Conservation (phyloP, 2,888 invertebrate species). For the Neoitamus cyanurus region DNA sequence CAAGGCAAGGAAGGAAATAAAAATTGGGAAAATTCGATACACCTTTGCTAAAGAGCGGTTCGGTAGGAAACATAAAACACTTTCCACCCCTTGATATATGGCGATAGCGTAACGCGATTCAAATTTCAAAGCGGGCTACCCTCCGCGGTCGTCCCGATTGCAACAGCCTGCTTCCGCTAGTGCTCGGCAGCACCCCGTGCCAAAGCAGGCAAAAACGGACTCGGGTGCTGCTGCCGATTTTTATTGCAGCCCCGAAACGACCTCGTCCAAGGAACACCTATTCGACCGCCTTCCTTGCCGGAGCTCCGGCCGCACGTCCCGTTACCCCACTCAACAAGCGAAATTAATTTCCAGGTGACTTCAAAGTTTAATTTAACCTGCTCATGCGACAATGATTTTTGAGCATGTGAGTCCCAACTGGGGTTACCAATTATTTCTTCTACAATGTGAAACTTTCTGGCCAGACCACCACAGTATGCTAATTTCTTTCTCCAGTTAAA, state of each 20-base stretch:
- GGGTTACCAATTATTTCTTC: neutral
- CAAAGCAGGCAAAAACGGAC: conserved; percentile 4
- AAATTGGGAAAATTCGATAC: conserved; percentile 46
- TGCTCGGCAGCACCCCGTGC: conserved; percentile 9
- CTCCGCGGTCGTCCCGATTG: neutral
- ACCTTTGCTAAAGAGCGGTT: conserved; percentile 27
- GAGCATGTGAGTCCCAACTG: conserved; percentile 34
- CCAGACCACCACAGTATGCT: no score
- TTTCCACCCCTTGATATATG: conserved; percentile 32
- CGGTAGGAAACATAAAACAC: conserved; percentile 12
- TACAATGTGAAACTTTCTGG: neutral
- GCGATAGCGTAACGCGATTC: conserved; percentile 28
- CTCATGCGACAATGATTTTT: conserved; percentile 2
- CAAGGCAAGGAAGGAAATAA: conserved; percentile 35
- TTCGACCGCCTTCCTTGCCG: neutral
- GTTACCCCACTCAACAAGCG: neutral
- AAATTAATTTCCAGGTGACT: conserved; percentile 39
- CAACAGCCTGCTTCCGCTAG: conserved; percentile 25
- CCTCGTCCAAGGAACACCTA: neutral
- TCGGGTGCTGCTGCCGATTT: neutral
- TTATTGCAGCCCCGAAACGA: conserved; percentile 3
- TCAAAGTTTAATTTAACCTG: conserved; percentile 37
- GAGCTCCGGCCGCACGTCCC: neutral
- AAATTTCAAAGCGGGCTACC: conserved; percentile 26
- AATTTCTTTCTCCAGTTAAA: no score